Evolutionary conservation across 1,140 invertebrate genomes (phyloP).

Genomic region (Megalopta genalis): DNA sequence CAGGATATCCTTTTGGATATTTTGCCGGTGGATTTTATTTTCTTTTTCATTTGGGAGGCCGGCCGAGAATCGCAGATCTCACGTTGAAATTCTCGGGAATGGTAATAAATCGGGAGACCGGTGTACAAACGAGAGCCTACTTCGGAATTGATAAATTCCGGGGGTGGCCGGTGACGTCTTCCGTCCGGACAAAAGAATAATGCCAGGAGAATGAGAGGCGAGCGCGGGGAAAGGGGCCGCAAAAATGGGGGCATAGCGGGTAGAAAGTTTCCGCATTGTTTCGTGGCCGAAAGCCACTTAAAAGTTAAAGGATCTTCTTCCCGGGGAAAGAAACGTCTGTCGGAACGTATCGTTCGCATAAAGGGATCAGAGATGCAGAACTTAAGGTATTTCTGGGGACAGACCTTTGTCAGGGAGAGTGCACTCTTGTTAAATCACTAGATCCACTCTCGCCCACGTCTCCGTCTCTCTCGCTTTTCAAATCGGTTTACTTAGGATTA

Average conservation of each 20-base stretch:
- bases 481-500: constrained; percentile 35
- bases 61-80: too few relatives aligned
- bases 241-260: constrained; percentile 31
- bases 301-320: constrained; percentile 68
- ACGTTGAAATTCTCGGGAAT: too few relatives aligned
- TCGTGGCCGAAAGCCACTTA: constrained; percentile 63
- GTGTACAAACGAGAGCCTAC: too few relatives aligned
- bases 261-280: constrained; percentile 67
- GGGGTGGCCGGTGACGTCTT: constrained; percentile 6
- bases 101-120: too few relatives aligned
- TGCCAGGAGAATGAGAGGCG: constrained; percentile 3
- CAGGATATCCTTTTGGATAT: too few relatives aligned
- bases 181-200: constrained; percentile 25
- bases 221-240: neutral
- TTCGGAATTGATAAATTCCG: constrained; percentile 20
- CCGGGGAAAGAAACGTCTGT: constrained; percentile 46
- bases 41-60: too few relatives aligned
- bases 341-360: neutral
- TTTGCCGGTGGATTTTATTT: too few relatives aligned
- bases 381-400: constrained; percentile 1
- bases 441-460: too few relatives aligned
- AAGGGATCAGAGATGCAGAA: constrained; percentile 26
- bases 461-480: too few relatives aligned
- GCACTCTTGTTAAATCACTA: too few relatives aligned
- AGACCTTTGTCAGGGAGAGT: constrained; percentile 7